A percentile compares a stretch with the other conserved stretches of the same genome.
These are phyloP conservation scores for Hydractinia symbiolongicarpus DNA, from an alignment of 30 jellyfish, hydroid and myxozoan genomes.

Conservation along the genomic window DNA sequence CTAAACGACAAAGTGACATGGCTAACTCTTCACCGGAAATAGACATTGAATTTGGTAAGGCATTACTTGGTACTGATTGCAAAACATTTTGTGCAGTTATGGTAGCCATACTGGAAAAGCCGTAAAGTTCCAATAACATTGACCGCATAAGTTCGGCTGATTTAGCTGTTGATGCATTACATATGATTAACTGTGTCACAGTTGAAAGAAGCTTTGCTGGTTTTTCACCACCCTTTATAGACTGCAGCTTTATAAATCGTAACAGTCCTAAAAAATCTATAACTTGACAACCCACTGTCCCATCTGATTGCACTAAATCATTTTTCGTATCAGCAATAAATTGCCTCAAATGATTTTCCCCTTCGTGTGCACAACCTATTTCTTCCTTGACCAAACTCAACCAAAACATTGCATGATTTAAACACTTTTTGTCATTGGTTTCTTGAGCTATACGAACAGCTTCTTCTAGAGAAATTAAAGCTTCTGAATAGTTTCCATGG, in stretches of 20 bases:
- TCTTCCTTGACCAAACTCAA: conserved; percentile 23
- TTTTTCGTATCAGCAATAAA: conserved; percentile 1
- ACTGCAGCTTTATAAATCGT: conserved; percentile 3
- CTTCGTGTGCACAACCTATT: neutral
- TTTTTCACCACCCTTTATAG: neutral
- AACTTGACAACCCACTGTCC: conserved; percentile 1
- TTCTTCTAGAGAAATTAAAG: conserved; percentile 71
- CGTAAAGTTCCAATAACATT: conserved; percentile 56
- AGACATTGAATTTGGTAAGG: neutral
- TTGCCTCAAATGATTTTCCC: conserved; percentile 3
- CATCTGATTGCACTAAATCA: conserved; percentile 3
- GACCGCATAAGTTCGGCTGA: conserved; percentile 39
- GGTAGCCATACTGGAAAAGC: conserved; percentile 21
- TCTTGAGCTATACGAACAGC: conserved; percentile 82
- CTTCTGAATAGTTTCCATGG: conserved; percentile 47
- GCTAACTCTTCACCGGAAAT: conserved; percentile 24
- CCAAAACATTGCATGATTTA: conserved; percentile 66
- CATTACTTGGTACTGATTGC: conserved; percentile 2
- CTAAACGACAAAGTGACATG: conserved; percentile 22
- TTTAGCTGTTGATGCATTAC: conserved; percentile 5
- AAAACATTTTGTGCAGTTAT: neutral
- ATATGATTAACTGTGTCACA: conserved; percentile 7
- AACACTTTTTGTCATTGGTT: conserved; percentile 63
- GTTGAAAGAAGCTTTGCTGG: conserved; percentile 21
- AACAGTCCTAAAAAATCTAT: conserved; percentile 20